These are phyloP conservation scores for Diglossa brunneiventris DNA, from an alignment of 2,113 vertebrate species.

Conservation along the genomic window DNA sequence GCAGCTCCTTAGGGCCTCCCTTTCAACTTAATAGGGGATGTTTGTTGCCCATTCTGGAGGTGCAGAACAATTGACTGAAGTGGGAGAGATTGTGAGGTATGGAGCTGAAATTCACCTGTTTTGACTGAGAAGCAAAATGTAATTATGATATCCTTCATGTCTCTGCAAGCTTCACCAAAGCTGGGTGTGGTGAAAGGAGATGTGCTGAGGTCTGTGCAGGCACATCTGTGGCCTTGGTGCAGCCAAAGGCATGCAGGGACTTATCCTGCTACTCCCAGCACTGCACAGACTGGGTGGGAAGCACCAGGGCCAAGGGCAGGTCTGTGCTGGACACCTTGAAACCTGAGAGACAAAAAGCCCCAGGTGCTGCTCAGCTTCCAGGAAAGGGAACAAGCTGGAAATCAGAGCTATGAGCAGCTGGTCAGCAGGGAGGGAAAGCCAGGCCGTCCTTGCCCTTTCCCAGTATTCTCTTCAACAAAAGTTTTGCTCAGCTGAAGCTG, in stretches of 20 bases:
- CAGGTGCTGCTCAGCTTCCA: background rate
- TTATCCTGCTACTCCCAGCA: background rate
- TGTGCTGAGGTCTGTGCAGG: background rate
- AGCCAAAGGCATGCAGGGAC: background rate
- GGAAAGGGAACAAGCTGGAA: background rate
- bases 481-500: background rate
- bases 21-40: background rate
- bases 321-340: background rate
- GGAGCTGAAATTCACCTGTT: background rate
- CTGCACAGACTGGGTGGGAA: background rate
- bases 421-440: background rate
- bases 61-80: background rate
- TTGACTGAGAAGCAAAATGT: background rate
- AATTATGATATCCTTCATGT: background rate
- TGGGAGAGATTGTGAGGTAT: background rate
- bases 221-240: background rate
- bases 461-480: background rate
- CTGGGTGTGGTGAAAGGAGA: background rate
- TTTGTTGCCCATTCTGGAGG: background rate
- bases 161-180: background rate
- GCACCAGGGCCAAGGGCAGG: background rate
- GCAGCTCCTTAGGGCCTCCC: background rate
- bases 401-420: background rate
- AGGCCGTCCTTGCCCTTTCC: background rate
- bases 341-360: background rate